phyloP scores from a whole-genome alignment of 2,888 invertebrate species.

The Tolmerus cingulatus region DNA sequence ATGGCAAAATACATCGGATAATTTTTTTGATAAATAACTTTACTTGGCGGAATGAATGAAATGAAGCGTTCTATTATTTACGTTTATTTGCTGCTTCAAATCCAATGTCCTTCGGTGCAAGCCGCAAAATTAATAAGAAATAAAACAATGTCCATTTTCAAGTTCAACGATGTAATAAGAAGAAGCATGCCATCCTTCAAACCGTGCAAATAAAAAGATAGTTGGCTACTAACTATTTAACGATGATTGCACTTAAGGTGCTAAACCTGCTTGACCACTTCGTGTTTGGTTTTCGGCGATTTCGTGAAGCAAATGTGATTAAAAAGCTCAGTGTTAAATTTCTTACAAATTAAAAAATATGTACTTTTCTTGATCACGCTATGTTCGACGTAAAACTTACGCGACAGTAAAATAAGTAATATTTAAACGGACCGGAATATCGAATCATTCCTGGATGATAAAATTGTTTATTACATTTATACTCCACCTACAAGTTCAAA shows the following conservation, averaged over 20 bases:
- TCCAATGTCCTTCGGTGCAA: neutral
- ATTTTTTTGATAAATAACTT: neutral
- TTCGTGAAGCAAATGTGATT: neutral
- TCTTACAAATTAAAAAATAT: neutral
- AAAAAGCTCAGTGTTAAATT: neutral
- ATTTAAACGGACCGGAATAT: neutral
- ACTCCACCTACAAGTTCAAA: neutral
- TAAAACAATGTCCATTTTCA: neutral
- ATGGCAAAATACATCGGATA: neutral
- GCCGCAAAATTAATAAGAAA: neutral
- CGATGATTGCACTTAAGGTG: neutral
- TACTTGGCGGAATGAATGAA: neutral
- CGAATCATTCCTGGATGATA: neutral
- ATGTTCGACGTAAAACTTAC: neutral
- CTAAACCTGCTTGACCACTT: constrained; percentile 1
- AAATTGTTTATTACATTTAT: neutral
- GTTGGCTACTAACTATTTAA: neutral
- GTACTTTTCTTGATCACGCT: neutral
- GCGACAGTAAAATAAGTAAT: neutral
- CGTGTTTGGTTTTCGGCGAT: neutral
- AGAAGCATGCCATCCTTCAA: neutral
- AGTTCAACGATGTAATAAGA: neutral
- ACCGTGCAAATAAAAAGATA: neutral
- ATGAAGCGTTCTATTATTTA: neutral
- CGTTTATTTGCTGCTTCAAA: neutral